phyloP scores from a whole-genome alignment of 2,888 invertebrate species.

The Aelia acuminata region DNA sequence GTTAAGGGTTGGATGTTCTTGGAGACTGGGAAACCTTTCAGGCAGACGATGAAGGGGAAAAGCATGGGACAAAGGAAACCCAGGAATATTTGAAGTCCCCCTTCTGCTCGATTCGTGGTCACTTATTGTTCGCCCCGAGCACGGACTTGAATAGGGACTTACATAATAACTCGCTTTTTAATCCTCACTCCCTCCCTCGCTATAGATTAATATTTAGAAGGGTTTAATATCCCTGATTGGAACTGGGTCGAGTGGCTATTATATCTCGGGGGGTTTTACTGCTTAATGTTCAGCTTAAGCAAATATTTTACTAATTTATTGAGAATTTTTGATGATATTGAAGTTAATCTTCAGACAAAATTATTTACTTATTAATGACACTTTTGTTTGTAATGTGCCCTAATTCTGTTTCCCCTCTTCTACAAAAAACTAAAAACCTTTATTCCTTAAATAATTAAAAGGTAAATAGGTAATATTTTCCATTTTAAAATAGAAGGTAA shows the following conservation, averaged over 20 bases:
- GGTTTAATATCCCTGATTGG: slow-evolving; percentile 29
- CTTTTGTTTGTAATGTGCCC: neutral
- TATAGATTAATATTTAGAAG: neutral
- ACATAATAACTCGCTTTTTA: slow-evolving; percentile 18
- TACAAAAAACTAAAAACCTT: too few species aligned
- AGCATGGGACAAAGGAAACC: slow-evolving; percentile 17
- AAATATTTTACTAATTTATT: neutral
- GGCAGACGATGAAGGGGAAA: slow-evolving; percentile 10
- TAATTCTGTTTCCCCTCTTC: too few species aligned
- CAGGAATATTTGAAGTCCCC: slow-evolving; percentile 26
- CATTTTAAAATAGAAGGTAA: too few species aligned
- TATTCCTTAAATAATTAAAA: too few species aligned
- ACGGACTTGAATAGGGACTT: slow-evolving; percentile 31
- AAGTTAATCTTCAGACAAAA: neutral
- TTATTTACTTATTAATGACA: neutral
- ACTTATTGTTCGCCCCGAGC: neutral
- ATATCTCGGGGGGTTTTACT: neutral
- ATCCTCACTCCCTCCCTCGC: neutral
- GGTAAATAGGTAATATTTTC: too few species aligned
- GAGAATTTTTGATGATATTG: neutral
- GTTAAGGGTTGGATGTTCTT: slow-evolving; percentile 2
- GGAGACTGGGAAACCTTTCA: slow-evolving; percentile 23
- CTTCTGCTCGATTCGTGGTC: slow-evolving; percentile 18
- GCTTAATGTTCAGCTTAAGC: neutral
- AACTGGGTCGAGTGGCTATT: neutral